phyloP scores from a whole-genome alignment of 2,113 vertebrate genomes.

The Ardeotis arabs region DNA sequence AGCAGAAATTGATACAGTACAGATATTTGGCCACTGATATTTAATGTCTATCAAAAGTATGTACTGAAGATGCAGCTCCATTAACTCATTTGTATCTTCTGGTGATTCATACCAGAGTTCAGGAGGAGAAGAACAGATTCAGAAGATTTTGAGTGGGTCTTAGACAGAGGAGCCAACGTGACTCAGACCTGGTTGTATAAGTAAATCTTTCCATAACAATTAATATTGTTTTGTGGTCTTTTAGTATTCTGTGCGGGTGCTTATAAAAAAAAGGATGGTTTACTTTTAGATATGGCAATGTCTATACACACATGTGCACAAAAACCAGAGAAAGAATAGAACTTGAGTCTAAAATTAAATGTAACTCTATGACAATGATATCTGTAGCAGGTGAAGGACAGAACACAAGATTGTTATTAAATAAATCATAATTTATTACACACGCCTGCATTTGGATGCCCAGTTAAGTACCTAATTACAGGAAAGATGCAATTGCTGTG shows the following conservation, averaged over 20 bases:
- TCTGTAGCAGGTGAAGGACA: background rate
- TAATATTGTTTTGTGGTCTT: background rate
- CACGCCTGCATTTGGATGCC: background rate
- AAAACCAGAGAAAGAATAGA: background rate
- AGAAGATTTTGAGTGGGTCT: background rate
- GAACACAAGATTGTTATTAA: background rate
- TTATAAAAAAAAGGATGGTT: background rate
- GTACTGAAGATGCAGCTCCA: background rate
- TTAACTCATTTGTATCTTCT: background rate
- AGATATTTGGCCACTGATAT: background rate
- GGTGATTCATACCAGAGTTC: background rate
- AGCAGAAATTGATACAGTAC: background rate
- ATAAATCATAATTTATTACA: conserved; percentile 45
- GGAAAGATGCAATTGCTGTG: conserved; percentile 25
- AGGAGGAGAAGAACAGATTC: background rate
- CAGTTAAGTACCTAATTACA: conserved; percentile 54
- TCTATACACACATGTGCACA: accelerated
- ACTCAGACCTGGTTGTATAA: background rate
- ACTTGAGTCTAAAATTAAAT: background rate
- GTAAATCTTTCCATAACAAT: background rate
- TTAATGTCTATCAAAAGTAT: background rate
- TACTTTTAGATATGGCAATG: background rate
- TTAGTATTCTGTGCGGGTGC: background rate
- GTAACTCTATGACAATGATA: background rate
- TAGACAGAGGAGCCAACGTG: background rate